Evolutionary conservation across 1,140 invertebrate species (phyloP).

Genomic region (Rhopalosiphum maidis): DNA sequence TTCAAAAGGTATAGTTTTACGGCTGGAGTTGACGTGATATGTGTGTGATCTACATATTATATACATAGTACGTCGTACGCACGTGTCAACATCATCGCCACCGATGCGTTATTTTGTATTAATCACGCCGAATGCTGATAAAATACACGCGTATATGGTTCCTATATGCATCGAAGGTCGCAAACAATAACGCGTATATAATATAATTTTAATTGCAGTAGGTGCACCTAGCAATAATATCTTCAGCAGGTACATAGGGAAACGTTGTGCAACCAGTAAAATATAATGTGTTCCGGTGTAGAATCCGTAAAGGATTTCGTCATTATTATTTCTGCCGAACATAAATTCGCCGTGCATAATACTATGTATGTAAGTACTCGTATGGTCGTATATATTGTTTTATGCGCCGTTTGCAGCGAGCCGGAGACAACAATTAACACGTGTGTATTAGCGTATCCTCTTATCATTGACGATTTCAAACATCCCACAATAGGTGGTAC

Average conservation of each 20-base stretch:
- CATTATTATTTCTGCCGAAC: not conserved
- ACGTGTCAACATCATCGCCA: not conserved
- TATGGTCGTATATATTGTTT: not conserved
- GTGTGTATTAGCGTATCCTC: not conserved
- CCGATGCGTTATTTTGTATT: not conserved
- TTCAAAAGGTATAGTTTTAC: not conserved
- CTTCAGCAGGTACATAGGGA: not conserved
- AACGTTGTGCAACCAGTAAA: not conserved
- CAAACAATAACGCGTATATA: not conserved
- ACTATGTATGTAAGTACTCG: not conserved
- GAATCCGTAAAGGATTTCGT: not conserved
- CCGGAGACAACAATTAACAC: not conserved
- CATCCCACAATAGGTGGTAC: not conserved
- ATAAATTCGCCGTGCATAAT: not conserved
- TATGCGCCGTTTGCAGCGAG: not conserved
- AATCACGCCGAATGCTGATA: not conserved
- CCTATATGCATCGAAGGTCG: not conserved
- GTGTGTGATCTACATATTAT: too few relatives aligned
- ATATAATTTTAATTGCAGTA: not conserved
- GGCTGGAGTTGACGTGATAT: not conserved
- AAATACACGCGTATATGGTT: not conserved
- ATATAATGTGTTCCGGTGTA: not conserved
- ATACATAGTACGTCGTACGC: too few relatives aligned
- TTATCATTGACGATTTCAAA: conserved; percentile 8
- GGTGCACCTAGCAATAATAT: not conserved